phyloP scores from a whole-genome alignment of 2,888 invertebrate species.

The Xestia sexstrigata region DNA sequence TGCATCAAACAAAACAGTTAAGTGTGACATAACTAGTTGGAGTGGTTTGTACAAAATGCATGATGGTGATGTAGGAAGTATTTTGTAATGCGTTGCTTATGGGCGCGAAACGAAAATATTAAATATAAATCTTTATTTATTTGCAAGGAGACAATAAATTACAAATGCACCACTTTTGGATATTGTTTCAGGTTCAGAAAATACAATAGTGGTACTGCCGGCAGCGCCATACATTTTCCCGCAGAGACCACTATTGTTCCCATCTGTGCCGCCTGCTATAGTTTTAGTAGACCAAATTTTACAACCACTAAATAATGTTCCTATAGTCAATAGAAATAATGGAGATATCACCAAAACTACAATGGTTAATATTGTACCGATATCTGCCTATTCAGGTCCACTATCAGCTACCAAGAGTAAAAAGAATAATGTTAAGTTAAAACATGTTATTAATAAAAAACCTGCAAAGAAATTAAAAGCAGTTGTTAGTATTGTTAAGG shows the following conservation, averaged over 20 bases:
- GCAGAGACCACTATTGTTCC: conserved; percentile 85
- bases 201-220: conserved; percentile 85
- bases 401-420: conserved; percentile 82
- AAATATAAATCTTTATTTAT: background rate
- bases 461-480: conserved; percentile 69
- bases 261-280: conserved; percentile 83
- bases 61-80: background rate
- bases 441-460: conserved; percentile 72
- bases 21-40: background rate
- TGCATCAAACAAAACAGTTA: background rate
- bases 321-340: conserved; percentile 80
- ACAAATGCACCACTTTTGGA: background rate
- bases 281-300: conserved; percentile 84
- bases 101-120: background rate
- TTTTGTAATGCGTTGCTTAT: background rate
- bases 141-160: conserved; percentile 3
- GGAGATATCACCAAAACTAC: conserved; percentile 87
- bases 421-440: conserved; percentile 77
- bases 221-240: conserved; percentile 86
- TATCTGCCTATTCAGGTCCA: conserved; percentile 87
- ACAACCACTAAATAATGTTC: conserved; percentile 81
- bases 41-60: background rate
- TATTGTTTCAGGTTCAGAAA: conserved; percentile 82
- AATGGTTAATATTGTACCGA: conserved; percentile 88
- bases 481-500: conserved; percentile 39